Percentiles rank a stretch among this genome's conserved stretches.
These are phyloP conservation scores for Drosophila hydei DNA, from an alignment of 1,140 invertebrate species.

Conservation along the genomic window DNA sequence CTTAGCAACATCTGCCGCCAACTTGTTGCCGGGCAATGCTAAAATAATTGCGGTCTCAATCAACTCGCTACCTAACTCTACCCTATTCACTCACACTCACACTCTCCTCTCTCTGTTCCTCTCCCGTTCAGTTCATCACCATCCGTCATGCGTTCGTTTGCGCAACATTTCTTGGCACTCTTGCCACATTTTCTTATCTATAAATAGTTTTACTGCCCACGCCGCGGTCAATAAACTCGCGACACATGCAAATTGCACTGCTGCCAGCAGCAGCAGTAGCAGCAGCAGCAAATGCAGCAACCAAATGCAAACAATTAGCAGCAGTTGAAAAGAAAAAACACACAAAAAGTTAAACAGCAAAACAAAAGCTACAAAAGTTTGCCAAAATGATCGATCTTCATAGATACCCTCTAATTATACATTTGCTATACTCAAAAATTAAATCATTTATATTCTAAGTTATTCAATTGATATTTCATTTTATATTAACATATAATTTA, in stretches of 20 bases:
- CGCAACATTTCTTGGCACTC: conserved; percentile 59
- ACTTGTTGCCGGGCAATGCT: conserved; percentile 53
- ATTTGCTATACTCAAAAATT: no score
- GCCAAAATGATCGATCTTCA: no score
- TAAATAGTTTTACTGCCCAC: conserved; percentile 76
- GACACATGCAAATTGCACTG: conserved; percentile 78
- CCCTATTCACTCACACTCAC: not conserved
- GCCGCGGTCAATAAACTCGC: conserved; percentile 80
- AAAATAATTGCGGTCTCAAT: conserved; percentile 49
- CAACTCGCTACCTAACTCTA: not conserved
- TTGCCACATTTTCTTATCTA: conserved; percentile 82
- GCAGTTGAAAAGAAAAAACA: no score
- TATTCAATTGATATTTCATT: no score
- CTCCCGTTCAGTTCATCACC: not conserved
- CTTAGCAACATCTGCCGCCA: conserved; percentile 59
- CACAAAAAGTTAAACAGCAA: conserved; percentile 8
- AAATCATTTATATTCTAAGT: no score
- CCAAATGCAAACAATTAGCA: conserved; percentile 52
- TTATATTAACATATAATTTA: no score
- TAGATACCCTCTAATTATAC: no score
- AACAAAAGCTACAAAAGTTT: conserved; percentile 22
- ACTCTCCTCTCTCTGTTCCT: not conserved
- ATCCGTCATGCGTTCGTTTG: conserved; percentile 50
- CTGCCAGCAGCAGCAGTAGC: conserved; percentile 29
- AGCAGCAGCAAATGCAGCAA: conserved; percentile 36